These are phyloP conservation scores for Erithacus rubecula DNA, from an alignment of 2,797 vertebrate genomes.

Conservation along the genomic window DNA sequence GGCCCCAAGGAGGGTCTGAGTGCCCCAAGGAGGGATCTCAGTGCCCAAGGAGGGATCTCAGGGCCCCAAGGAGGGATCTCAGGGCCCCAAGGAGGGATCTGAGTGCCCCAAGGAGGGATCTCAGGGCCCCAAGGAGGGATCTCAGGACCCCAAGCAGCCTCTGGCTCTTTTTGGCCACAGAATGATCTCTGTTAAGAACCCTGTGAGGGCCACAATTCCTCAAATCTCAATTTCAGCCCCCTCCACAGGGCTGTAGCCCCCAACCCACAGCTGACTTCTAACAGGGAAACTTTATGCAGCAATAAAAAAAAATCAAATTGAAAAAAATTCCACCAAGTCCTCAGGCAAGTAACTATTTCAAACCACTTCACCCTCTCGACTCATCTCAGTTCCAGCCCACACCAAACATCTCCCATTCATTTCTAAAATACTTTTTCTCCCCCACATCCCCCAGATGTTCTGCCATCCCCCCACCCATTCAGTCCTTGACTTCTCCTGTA, in stretches of 20 bases:
- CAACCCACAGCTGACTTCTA: background rate
- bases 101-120: background rate
- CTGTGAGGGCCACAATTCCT: background rate
- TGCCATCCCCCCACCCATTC: background rate
- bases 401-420: slow-evolving; percentile 7
- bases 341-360: slow-evolving; percentile 25
- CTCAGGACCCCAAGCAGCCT: background rate
- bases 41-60: no score
- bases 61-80: background rate
- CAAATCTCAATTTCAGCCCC: background rate
- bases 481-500: slow-evolving; percentile 27
- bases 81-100: background rate
- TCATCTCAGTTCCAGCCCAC: background rate
- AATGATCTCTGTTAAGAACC: background rate
- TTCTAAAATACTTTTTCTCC: slow-evolving; percentile 25
- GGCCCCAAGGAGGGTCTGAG: no score
- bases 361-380: background rate
- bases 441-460: slow-evolving; percentile 1
- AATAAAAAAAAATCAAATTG: background rate
- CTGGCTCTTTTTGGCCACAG: background rate
- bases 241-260: background rate
- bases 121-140: background rate
- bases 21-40: background rate
- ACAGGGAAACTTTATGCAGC: background rate
- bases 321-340: background rate